These are phyloP conservation scores for Pungitius pungitius DNA, from an alignment of 2,113 vertebrate genomes.

Conservation along the genomic window DNA sequence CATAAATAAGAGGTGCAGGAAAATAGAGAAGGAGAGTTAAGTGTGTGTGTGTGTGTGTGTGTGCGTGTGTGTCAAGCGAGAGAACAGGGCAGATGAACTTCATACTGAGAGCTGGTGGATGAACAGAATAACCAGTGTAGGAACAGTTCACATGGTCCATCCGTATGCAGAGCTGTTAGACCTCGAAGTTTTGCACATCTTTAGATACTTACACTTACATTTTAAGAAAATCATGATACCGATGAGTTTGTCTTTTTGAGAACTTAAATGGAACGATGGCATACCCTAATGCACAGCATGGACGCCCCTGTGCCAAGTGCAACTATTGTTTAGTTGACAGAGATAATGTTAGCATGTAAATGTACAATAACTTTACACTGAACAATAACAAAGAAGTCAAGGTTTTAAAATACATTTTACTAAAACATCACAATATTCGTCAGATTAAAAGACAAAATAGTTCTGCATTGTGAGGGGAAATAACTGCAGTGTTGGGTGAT, in stretches of 20 bases:
- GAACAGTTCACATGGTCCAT: constrained; percentile 50
- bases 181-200: not conserved
- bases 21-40: constrained; percentile 7
- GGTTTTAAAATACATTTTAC: not conserved
- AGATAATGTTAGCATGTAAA: not conserved
- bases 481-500: no score
- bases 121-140: constrained; percentile 57
- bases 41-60: not conserved
- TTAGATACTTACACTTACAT: not conserved
- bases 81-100: constrained; percentile 32
- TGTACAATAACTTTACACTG: not conserved
- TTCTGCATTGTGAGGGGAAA: no score
- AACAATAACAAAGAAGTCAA: not conserved
- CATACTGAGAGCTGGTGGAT: constrained; percentile 45
- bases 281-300: no score
- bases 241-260: not conserved
- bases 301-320: no score
- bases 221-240: not conserved
- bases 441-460: no score
- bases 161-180: constrained; percentile 2
- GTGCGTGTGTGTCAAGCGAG: constrained; percentile 17
- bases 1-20: constrained; percentile 70
- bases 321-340: not conserved
- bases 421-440: not conserved
- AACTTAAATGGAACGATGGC: not conserved